These are phyloP conservation scores for Otolemur garnettii DNA, from an alignment of 2,113 vertebrate species.

Conservation along the genomic window DNA sequence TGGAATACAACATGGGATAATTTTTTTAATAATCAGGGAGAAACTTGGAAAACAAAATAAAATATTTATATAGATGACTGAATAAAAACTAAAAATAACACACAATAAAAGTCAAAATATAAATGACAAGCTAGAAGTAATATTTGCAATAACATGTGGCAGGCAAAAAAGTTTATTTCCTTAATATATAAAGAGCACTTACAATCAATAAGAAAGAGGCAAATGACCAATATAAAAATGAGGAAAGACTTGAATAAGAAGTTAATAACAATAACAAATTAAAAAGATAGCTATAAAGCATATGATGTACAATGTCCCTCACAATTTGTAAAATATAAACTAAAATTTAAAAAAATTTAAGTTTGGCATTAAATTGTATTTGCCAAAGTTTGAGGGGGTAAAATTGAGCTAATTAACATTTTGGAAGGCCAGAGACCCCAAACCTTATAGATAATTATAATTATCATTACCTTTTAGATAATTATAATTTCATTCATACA, in stretches of 20 bases:
- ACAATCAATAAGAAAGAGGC: neutral
- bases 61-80: neutral
- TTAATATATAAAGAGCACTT: neutral
- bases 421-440: neutral
- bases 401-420: neutral
- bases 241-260: neutral
- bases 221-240: neutral
- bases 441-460: neutral
- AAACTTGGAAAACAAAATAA: neutral
- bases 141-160: neutral
- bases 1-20: neutral
- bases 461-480: neutral
- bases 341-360: neutral
- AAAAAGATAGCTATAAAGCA: conserved; percentile 4
- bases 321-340: conserved; percentile 43
- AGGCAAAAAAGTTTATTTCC: conserved; percentile 18
- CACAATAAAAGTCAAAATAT: conserved; percentile 24
- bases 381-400: neutral
- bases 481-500: conserved; percentile 50
- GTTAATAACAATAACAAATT: conserved; percentile 29
- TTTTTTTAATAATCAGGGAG: conserved; percentile 42
- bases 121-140: conserved; percentile 38
- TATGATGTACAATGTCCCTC: neutral
- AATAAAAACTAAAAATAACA: conserved; percentile 47
- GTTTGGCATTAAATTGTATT: conserved; percentile 48